Base-by-base conservation (phyloP, 2,797 vertebrate genomes). In the Tiaroga cobitis region DNA sequence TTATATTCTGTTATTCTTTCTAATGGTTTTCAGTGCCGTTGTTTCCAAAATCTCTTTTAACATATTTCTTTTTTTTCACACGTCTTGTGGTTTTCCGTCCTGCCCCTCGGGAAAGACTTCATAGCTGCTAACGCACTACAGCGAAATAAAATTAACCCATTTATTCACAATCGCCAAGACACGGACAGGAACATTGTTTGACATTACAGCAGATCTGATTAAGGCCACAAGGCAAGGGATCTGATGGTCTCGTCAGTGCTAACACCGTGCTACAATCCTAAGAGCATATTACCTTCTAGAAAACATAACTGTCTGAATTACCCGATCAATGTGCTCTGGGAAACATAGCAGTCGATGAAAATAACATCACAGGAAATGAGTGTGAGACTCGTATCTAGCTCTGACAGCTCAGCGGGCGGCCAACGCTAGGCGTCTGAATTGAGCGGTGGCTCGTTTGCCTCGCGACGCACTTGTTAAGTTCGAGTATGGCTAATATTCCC, bases 171-270 rank as follows among this genome's bases (percentile, higher is more conserved):
- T 77, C 10, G 26, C 7, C 8, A 18, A 18, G 43, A 61, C 69
- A 73, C 1, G 56, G 41, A 68, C 72, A 26, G 34, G 80, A 77
- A 49, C 63, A 74, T 63, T 54, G 86, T 76, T 37, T 63, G 37
- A 61, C 41, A 80, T 72, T 56, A 81, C 63, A 56, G n/a, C 18
- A 19, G 68, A 87, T 83, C 69, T 80, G 80, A 83, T 89, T 85
- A 82, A 41, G 18, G 51, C 49, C 19, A 56, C 9, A 49, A 39
- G 41, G 82, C 73, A 61, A 34, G 41, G 1, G 8, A 29, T 29
- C 65, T 85, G 49, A 80, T 81, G 77, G 37, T 54, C 29, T 70
- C 26, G 4, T 65, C 72, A 51, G 41, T 1, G 6, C 43, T 76
- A 82, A 82, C 46, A 72, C 51, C 80, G 79, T 54, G 21, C 29